Evolutionary conservation across 2,113 vertebrate genomes (phyloP).

Genomic region (Entomyzon cyanotis): DNA sequence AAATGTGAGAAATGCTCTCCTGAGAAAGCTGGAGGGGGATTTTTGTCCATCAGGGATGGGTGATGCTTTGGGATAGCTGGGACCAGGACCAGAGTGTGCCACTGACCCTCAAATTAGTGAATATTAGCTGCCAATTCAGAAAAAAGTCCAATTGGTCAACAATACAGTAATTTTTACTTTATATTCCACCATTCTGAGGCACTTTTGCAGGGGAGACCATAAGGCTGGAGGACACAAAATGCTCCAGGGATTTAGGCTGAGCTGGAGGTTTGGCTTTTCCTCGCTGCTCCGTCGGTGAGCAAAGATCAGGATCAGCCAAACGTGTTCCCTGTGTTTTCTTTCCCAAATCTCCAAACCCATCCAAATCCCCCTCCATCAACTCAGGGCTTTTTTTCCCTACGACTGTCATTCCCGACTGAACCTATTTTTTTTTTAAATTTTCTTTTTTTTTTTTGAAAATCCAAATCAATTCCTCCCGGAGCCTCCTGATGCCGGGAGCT

Average conservation of each 20-base stretch:
- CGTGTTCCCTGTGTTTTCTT: not conserved
- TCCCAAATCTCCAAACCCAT: not conserved
- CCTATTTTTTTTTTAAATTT: too few species aligned
- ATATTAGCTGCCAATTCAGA: not conserved
- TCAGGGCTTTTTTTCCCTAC: not conserved
- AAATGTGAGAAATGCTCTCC: not conserved
- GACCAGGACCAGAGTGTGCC: accelerated
- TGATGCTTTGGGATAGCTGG: not conserved
- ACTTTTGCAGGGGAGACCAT: not conserved
- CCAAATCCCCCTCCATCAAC: not conserved
- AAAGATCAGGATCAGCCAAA: not conserved
- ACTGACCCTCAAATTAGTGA: not conserved
- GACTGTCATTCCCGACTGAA: not conserved
- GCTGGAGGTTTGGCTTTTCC: not conserved
- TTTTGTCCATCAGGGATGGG: accelerated
- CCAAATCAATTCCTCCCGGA: not conserved
- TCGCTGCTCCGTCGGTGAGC: accelerated
- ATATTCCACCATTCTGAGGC: not conserved
- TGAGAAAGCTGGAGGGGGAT: not conserved
- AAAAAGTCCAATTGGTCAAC: not conserved
- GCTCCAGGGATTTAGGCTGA: not conserved
- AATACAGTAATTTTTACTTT: accelerated
- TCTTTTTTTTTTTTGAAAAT: not conserved
- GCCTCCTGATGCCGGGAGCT: constrained; percentile 3
- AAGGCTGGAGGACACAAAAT: not conserved